Evolutionary conservation across 2,113 vertebrate genomes (phyloP).

Genomic region (Girardinichthys multiradiatus): DNA sequence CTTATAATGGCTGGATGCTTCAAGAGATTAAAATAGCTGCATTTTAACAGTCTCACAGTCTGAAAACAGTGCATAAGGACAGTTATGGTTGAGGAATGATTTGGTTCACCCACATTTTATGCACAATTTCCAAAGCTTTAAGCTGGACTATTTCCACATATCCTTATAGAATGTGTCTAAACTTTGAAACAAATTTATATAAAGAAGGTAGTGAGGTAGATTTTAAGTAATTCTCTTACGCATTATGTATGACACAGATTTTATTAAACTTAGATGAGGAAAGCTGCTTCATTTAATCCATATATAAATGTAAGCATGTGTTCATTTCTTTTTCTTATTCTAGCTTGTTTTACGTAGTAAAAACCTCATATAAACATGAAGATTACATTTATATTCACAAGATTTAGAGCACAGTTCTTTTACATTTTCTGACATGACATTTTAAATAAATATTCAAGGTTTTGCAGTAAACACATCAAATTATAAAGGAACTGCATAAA

Average conservation of each 20-base stretch:
- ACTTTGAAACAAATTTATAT: not conserved
- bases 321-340: not conserved
- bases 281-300: no score
- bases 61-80: not conserved
- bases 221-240: no score
- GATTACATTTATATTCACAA: no score
- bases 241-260: not conserved
- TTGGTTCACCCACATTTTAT: not conserved
- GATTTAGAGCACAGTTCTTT: no score
- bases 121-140: not conserved
- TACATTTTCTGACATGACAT: no score
- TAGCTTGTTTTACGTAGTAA: no score
- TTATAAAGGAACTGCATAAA: no score
- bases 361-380: no score
- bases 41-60: constrained; percentile 2
- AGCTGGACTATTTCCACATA: not conserved
- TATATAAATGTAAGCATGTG: not conserved
- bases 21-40: not conserved
- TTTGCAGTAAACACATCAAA: no score
- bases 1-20: not conserved
- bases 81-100: not conserved
- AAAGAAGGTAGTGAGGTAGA: no score
- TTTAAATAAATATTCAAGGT: no score
- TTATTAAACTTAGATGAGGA: not conserved
- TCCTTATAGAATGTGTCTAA: not conserved